A percentile compares a stretch with the other conserved stretches of the same genome.
phyloP scores from a whole-genome alignment of 1,140 invertebrate genomes.

The Triops longicaudatus region DNA sequence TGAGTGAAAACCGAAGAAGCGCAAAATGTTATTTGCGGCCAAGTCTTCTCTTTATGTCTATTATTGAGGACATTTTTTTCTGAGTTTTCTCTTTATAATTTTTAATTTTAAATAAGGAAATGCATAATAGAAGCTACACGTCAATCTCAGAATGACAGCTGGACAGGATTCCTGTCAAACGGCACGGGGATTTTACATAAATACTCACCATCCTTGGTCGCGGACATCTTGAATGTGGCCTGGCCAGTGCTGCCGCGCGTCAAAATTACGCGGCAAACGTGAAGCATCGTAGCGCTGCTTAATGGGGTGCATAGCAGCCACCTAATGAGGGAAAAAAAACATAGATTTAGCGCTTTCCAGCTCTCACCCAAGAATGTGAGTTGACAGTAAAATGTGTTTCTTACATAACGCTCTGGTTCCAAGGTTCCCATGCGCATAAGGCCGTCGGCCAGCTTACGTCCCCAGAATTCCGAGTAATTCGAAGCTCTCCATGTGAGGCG shows the following conservation, averaged over 20 bases:
- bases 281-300: slow-evolving; percentile 46
- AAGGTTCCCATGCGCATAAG: slow-evolving; percentile 61
- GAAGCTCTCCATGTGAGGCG: slow-evolving; percentile 58
- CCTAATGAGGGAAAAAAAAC: slow-evolving; percentile 39
- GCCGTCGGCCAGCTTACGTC: slow-evolving; percentile 68
- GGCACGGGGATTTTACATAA: neutral
- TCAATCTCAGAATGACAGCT: neutral
- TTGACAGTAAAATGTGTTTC: slow-evolving; percentile 28
- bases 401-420: slow-evolving; percentile 46
- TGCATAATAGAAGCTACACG: neutral
- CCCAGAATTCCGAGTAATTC: slow-evolving; percentile 78
- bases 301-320: slow-evolving; percentile 60
- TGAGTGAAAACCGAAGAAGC: no score
- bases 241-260: slow-evolving; percentile 64
- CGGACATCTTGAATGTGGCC: slow-evolving; percentile 57
- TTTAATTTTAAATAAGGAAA: neutral
- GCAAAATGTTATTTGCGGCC: no score
- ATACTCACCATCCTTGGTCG: slow-evolving; percentile 73
- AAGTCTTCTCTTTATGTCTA: no score
- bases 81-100: no score
- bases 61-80: no score
- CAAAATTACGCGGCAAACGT: slow-evolving; percentile 56
- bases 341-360: slow-evolving; percentile 17
- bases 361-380: slow-evolving; percentile 22
- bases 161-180: neutral